Base-by-base conservation (phyloP, 2,888 invertebrate genomes). In the Harpagoxenus sublaevis region DNA sequence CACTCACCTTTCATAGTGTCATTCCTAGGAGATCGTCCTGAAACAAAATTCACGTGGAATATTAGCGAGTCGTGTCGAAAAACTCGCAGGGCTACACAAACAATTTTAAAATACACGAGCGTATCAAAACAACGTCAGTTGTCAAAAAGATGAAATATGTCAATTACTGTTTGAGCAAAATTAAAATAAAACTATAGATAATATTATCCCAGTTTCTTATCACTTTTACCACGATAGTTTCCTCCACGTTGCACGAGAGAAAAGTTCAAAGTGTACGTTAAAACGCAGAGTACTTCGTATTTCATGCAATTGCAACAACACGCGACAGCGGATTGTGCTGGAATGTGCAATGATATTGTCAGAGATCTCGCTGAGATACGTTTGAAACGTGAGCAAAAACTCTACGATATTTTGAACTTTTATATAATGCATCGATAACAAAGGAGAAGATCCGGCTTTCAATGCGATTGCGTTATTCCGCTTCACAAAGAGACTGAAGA, bases 1-100 rank as follows among this genome's bases (percentile, higher is more conserved):
- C 9, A 88, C 93, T 94, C 90, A 93, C 94, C 94, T 94, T 94
- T 94, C 94, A 94, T 94, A 89, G 91, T 94, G 94, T 88, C 92
- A 93, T 94, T 92, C 91, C 92, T 93, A 93, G 88, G 91, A 91
- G 92, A 91, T 89, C 90, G 89, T 91, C 91, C 94, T 94, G 93
- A 57, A 93, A 94, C 81, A 88, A 88, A 82, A 62, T 51, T 23
- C 8, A 60, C 3, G 12, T 18, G 10, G 3, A 45, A 0, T 42
- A 23, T 79, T 57, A 79, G 18, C 28, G 10, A 57, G 15, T 70
- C 2, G 4, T 55, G 15, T 55, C 28, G 31, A 39, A 10, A 48
- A 35, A 15, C 9, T 55, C 42, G n/a, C 42, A 18, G 8, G 9
- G 42, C 15, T 31, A 42, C 10, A 48, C 6, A 35, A 51, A 70